Base-by-base conservation (phyloP, 2,113 vertebrate species). In the Aythya baeri region DNA sequence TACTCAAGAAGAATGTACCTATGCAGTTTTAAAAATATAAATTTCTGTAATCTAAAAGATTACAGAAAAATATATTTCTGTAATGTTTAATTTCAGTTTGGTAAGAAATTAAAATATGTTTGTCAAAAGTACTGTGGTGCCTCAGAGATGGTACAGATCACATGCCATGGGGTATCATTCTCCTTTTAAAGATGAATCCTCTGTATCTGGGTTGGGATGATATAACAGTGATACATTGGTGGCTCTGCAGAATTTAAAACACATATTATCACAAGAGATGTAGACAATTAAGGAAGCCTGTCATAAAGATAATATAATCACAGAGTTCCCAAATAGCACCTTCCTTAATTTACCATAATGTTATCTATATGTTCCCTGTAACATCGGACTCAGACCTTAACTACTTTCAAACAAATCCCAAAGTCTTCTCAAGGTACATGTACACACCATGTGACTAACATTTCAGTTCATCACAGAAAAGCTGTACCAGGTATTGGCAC, bases 101-200 rank as follows among this genome's bases (percentile, higher is more conserved):
- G 11, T 29, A n/a, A 55, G 44, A 68, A 13, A 52, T 3, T 59
- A 43, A 59, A 72, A 27, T 75, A 27, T 75, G 5, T 38, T 65
- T 67, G 18, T 68, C 25, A 9, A 4, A 76, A 63, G 22, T 21
- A 12, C 23, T 62, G 7, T 0, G 3, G 5, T 78, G 13, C 14
- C 15, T 87, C 9, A 62, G 5, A 52, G 17, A 10, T 44, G 16
- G 14, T 49, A 12, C 20, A 67, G 41, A 44, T 55, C 17, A 22
- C 13, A 79, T 71, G 13, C 11, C 0, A 0, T 4, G 6, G 25
- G 15, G 4, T 31, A 59, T 4, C 0, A 0, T 58, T 92, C 38
- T 65, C 18, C 17, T 72, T 79, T 67, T 17, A 27, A 88, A 72
- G 11, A 5, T 76, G 62, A 71, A 66, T 71, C 16, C 6, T 71